Evolutionary conservation across 1,140 invertebrate species (phyloP), one percentile per base, ranked within the genome.

Genomic region (Ostrea edulis): DNA sequence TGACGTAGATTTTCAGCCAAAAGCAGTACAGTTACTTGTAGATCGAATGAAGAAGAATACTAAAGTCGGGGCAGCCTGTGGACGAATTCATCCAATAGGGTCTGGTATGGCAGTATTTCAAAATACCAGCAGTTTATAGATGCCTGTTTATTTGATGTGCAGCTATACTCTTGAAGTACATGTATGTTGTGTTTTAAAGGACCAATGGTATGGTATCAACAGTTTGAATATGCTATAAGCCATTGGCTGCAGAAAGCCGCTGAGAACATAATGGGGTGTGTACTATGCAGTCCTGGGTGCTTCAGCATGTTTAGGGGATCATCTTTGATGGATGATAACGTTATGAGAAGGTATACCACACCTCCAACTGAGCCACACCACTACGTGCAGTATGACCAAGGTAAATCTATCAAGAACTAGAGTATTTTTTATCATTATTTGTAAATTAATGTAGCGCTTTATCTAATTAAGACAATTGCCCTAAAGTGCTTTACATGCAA

Each of bases 191-290:
- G 35, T 44, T 81, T 89, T 62, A 22, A 84, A 95, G 95, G 96
- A 81, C 95, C 95, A 0, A 96, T 96, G 95, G 95, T 96, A 0
- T 96, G 96, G 96, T 96, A 96, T 90, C 96, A 96, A 92, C 96
- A 96, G 91, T 96, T 96, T 92, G 96, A 96, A 90, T 96, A 96
- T 90, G 96, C 96, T 5, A 95, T 96, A 84, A 96, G 96, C 55
- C 96, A 96, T 95, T 96, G 96, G 96, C 94, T 96, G 4, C 96
- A 97, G 93, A 96, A 96, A 91, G 96, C 96, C 5, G 96, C 96
- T 7, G 96, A 96, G 90, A 96, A 96, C 91, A 95, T 96, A 93
- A 95, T 97, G 87, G 96, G 96, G 12, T 97, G 96, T 92, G 96
- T 96, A 0, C 95, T 96, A 20, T 96, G 96, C 92, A 96, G 95